These are phyloP conservation scores for Clarias gariepinus DNA, from an alignment of 2,113 vertebrate species.

Conservation along the genomic window DNA sequence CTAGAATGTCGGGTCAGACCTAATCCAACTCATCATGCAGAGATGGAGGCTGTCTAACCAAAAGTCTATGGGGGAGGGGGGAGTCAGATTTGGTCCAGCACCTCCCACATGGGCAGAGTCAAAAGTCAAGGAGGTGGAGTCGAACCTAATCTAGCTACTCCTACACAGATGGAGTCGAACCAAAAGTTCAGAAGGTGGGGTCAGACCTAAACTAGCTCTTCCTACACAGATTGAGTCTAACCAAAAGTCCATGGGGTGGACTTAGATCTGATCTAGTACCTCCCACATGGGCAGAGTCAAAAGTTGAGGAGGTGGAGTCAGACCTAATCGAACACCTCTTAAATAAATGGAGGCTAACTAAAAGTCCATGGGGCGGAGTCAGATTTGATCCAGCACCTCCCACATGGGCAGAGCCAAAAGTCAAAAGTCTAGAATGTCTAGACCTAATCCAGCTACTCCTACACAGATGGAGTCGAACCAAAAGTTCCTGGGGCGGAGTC, in stretches of 20 bases:
- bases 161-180: neutral
- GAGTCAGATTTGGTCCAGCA: neutral
- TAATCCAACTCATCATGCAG: neutral
- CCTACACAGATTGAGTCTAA: neutral
- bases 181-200: neutral
- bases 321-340: neutral
- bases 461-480: neutral
- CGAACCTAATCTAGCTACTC: neutral
- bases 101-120: neutral
- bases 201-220: neutral
- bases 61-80: neutral
- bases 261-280: neutral
- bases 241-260: neutral
- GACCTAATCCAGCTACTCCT: neutral
- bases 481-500: neutral
- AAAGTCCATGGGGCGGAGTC: neutral
- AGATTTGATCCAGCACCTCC: neutral
- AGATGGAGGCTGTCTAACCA: neutral
- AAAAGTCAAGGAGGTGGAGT: neutral
- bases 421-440: neutral
- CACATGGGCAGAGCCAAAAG: neutral
- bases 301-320: neutral
- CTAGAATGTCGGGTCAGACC: neutral
- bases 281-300: neutral
- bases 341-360: neutral